Evolutionary conservation across 2,797 vertebrate species (phyloP), one percentile per base, ranked within the genome.

Genomic region (Lepilemur septentrionalis): DNA sequence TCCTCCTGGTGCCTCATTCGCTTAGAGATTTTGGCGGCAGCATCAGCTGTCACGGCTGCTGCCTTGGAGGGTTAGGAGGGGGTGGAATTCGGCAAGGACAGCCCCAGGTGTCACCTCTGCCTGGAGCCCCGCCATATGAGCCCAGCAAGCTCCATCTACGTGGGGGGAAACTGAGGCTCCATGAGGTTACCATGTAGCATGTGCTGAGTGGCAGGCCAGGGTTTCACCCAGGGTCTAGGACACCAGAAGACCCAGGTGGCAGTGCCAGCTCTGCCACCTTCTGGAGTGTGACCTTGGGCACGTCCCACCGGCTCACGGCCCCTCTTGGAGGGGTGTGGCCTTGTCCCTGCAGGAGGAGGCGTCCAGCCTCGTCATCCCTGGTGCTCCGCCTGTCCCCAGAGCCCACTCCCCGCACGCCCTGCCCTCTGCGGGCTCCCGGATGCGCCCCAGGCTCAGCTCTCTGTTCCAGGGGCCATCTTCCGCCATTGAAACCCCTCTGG

Each of bases 111-210:
- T 61, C 75, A 50, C 10, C n/a, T 32, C 38, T 55, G 18, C 28
- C 28, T 7, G 52, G 13, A 57, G 35, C n/a, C 23, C 17, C 1
- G 0, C n/a, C n/a, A 35, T 25, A 17, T 17, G 25, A 1, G 4
- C n/a, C 55, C 25, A 17, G 43, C 8, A 63, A 73, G 43, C 43
- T 38, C 22, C 22, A 5, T 30, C 30, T 28, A 17, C 30, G 17
- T 46, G 35, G 25, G 15, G 67, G 15, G 50, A 32, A 72, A 52
- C 20, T 46, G 57, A 57, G 41, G 78, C 38, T 38, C 38, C 57
- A 3, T 0, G 4, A 15, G 43, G 30, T 46, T 30, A 35, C 0
- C 25, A 25, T 11, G 11, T 0, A 28, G 63, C 5, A 1, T 38
- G 32, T 7, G 13, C 12, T 38, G 61, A 81, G 72, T 28, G 23